Evolutionary conservation across 2,113 vertebrate species (phyloP).

Genomic region (Lampris incognitus): DNA sequence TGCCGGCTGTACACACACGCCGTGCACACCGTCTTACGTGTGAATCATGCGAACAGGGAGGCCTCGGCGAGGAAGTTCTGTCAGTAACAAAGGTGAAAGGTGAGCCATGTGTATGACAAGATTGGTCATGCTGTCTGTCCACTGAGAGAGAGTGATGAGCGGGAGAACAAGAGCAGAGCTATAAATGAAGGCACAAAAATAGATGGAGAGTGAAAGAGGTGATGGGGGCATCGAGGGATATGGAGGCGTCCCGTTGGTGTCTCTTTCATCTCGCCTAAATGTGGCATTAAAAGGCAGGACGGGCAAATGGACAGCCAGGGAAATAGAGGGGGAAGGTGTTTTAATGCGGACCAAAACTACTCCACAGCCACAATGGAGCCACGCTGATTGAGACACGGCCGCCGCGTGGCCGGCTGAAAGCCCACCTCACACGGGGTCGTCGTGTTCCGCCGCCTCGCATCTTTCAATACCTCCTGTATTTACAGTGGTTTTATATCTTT

Average conservation of each 20-base stretch:
- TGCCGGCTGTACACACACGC: no score
- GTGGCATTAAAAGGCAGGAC: slow-evolving; percentile 42
- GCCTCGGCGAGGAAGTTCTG: no score
- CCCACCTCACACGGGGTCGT: background rate
- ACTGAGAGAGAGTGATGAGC: no score
- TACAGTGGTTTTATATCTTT: no score
- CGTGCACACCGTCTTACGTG: no score
- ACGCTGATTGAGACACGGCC: slow-evolving; percentile 17
- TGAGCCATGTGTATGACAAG: no score
- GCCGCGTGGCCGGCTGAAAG: slow-evolving; percentile 45
- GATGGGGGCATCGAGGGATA: background rate
- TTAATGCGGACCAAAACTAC: slow-evolving; percentile 53
- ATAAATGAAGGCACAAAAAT: background rate
- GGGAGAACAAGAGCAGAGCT: background rate
- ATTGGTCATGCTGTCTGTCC: no score
- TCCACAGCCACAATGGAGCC: slow-evolving; percentile 32
- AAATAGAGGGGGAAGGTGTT: slow-evolving; percentile 41
- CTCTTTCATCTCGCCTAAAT: slow-evolving; percentile 28
- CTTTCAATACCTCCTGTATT: slow-evolving; percentile 4
- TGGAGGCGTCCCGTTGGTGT: background rate
- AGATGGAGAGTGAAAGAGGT: background rate
- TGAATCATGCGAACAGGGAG: no score
- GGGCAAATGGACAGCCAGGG: slow-evolving; percentile 33
- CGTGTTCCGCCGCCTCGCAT: slow-evolving; percentile 22
- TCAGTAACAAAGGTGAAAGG: no score